phyloP scores from a whole-genome alignment of 2,888 invertebrate genomes.

The Hermodice carunculata region DNA sequence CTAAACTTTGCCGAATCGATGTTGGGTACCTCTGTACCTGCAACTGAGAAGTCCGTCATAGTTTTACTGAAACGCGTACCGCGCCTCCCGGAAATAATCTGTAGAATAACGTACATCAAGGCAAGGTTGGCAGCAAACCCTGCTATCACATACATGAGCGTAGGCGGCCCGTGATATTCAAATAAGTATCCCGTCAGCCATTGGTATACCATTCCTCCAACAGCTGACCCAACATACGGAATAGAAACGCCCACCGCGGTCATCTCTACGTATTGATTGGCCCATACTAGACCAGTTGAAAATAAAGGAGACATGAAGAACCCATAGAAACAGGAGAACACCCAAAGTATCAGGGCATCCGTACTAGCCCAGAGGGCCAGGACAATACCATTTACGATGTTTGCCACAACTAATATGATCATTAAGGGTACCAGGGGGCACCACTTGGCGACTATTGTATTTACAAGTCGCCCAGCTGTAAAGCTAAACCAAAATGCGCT shows the following conservation, averaged over 20 bases:
- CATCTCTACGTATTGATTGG: constrained; percentile 17
- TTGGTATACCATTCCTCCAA: constrained; percentile 25
- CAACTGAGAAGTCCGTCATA: too few species aligned
- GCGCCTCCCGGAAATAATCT: constrained; percentile 1
- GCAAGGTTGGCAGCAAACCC: not conserved
- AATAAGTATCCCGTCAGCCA: constrained; percentile 18
- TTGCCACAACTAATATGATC: not conserved
- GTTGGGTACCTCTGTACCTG: too few species aligned
- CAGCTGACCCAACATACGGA: constrained; percentile 13
- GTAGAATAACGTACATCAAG: not conserved
- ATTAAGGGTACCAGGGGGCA: not conserved
- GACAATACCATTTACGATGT: not conserved
- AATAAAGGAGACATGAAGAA: constrained; percentile 18
- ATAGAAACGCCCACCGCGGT: constrained; percentile 21
- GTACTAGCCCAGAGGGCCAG: not conserved
- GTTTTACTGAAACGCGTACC: too few species aligned
- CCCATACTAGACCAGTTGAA: constrained; percentile 16
- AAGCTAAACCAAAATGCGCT: constrained; percentile 19
- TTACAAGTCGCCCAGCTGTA: constrained; percentile 8
- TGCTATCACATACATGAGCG: constrained; percentile 7
- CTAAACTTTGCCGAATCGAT: too few species aligned
- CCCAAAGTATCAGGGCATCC: not conserved
- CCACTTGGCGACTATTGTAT: not conserved
- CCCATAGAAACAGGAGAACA: constrained; percentile 8
- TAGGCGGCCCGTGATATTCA: not conserved